Base-by-base conservation (phyloP, 2,113 vertebrate species). In the Ondatra zibethicus region DNA sequence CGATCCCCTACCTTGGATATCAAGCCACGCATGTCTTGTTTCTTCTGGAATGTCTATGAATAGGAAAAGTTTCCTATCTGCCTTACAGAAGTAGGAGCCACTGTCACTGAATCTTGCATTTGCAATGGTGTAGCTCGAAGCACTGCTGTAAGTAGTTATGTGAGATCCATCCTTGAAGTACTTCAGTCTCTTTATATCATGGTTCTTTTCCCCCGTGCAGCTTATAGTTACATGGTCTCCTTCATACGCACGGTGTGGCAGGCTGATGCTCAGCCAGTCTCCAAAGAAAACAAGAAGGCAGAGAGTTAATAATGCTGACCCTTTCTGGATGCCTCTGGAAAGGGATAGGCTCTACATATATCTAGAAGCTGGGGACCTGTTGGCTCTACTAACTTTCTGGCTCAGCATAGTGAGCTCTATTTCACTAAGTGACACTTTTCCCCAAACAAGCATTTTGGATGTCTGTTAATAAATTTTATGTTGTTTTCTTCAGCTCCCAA, bases 41-140 rank as follows among this genome's bases (percentile, higher is more conserved):
- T 85, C 42, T 70, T 63, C 92, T 1, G 42, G 33, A 7, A 0
- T 5, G 3, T n/a, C 25, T 52, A 82, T 0, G 47, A 90, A 50
- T 31, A 66, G 63, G 50, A 89, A 72, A 4, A 7, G 2, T 10
- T 23, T 47, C 33, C 61, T 85, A 5, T 61, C 12, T 9, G 29
- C 73, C 58, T 86, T 65, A 66, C 77, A 95, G 25, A 19, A 76
- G 61, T 93, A 96, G 21, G 14, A 92, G 84, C 93, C 68, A 0
- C 92, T 87, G 88, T 96, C 94, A 3, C 78, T 31, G n/a, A 4
- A 19, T 77, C 68, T 92, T 68, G 85, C 68, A 7, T 89, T 77
- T 1, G 52, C 50, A 73, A 93, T 93, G 78, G 16, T 39, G 7
- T 87, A 73, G 58, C 61, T 66, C 0, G 42, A 78, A 33, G 50